Base-by-base conservation (phyloP, 2,888 invertebrate species). In the Anaspis maculata region DNA sequence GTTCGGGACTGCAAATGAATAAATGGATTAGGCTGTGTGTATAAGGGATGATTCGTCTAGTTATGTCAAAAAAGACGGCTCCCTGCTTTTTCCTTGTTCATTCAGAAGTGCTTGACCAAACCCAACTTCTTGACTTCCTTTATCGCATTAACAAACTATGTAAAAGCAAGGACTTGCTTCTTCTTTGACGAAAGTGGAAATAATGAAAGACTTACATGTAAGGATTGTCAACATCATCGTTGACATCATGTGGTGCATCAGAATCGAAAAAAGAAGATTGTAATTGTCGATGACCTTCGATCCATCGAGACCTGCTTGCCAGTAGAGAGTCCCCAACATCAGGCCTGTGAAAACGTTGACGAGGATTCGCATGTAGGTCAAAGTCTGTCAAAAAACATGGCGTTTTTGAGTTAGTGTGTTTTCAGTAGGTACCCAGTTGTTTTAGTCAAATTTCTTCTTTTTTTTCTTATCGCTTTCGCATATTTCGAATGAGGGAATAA, bases 201-300 rank as follows among this genome's bases (percentile, higher is more conserved):
- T n/a, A n/a, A n/a, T n/a, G n/a, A n/a, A 25, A 36, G 38, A 72
- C 83, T 75, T 67, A 88, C 88, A 88, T 7, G 87, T 88, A 16
- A 89, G 71, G 40, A 88, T 83, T 1, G 87, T 88, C 12, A 89
- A 69, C 88, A 89, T 88, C 86, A 88, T 88, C 0, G 87, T 83
- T 2, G 86, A 82, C 83, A 88, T 86, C 72, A 87, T 90, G 52
- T 91, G 84, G 64, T 95, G 94, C 72, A 95, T 86, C 37, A 94
- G 72, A 49, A 91, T 86, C 16, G 91, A 85, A 65, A 95, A 95
- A 6, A 94, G 68, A 39, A 91, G 74, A 66, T 88, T 88, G 52
- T 87, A 89, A 62, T 88, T 89, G 53, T 86, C 84, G 29, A 87
- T 52, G 1, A 87, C 84, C 45, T 83, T 69, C 0, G 80, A 77